These are phyloP conservation scores for Anguilla marmorata DNA, from an alignment of 2,797 vertebrate species.

Conservation along the genomic window DNA sequence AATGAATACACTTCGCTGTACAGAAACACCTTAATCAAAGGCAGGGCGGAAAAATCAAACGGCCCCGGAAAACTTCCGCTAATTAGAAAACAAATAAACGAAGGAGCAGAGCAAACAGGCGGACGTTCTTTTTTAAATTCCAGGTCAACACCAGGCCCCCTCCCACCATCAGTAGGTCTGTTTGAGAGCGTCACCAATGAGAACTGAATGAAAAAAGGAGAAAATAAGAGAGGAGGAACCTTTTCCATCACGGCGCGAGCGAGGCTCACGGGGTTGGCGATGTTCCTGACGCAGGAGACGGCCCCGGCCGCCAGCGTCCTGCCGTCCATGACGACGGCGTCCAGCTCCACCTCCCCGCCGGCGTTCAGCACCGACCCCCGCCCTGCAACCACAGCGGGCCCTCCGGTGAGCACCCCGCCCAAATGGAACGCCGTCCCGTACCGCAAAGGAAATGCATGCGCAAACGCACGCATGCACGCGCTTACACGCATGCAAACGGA, in stretches of 20 bases:
- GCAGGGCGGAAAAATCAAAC: conserved; percentile 1
- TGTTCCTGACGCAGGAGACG: conserved; percentile 68
- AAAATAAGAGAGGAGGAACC: conserved; percentile 40
- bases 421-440: neutral
- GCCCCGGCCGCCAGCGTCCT: conserved; percentile 66
- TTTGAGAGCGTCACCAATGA: neutral
- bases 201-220: neutral
- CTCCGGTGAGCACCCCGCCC: conserved; percentile 51
- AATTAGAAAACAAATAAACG: conserved; percentile 6
- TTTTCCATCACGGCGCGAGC: conserved; percentile 72
- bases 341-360: conserved; percentile 71
- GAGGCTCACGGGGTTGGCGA: conserved; percentile 75
- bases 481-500: neutral
- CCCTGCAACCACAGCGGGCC: conserved; percentile 70
- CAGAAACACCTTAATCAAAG: neutral
- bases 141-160: conserved; percentile 27
- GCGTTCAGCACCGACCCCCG: conserved; percentile 68
- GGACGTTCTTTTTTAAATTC: neutral
- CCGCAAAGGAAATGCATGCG: neutral
- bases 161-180: conserved; percentile 36
- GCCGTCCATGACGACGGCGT: conserved; percentile 76
- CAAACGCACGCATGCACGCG: conserved; percentile 5
- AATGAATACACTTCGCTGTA: neutral
- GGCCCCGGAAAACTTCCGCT: too few species aligned
- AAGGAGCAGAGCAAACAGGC: neutral